These are phyloP conservation scores for Artemia franciscana DNA, from an alignment of 1,140 invertebrate genomes.

Conservation along the genomic window DNA sequence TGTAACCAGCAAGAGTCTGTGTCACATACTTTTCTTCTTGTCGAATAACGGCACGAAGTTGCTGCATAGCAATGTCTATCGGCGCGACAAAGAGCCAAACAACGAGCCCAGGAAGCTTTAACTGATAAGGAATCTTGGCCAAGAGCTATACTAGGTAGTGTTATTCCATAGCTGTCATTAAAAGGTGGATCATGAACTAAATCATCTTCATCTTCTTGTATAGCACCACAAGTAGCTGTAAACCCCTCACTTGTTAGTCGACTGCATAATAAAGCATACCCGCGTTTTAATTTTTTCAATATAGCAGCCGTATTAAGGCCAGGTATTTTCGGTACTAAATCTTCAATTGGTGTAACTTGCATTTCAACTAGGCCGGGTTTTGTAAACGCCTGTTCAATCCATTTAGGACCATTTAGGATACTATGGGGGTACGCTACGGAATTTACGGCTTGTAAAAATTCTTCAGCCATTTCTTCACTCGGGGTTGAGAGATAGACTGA, in stretches of 20 bases:
- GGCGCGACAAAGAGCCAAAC: not conserved
- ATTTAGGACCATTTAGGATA: not conserved
- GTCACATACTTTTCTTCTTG: not conserved
- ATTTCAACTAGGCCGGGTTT: slow-evolving; percentile 2
- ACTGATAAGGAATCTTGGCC: not conserved
- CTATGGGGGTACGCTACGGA: not conserved
- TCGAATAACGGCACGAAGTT: slow-evolving; percentile 2
- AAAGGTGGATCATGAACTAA: not conserved
- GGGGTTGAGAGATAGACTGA: slow-evolving; percentile 3
- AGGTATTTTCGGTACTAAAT: slow-evolving; percentile 1
- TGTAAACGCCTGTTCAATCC: not conserved
- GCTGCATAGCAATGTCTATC: not conserved
- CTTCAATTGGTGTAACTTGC: not conserved
- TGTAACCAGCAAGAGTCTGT: slow-evolving; percentile 3
- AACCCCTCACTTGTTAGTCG: not conserved
- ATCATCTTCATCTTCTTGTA: not conserved
- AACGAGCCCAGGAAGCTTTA: not conserved
- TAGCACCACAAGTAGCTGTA: not conserved
- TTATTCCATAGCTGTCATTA: not conserved
- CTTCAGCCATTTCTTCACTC: slow-evolving; percentile 1
- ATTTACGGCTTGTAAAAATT: not conserved
- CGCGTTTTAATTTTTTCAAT: slow-evolving; percentile 1
- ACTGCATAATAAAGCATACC: not conserved
- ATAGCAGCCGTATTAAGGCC: not conserved
- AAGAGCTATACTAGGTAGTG: not conserved